Evolutionary conservation across 2,888 invertebrate species (phyloP).

Genomic region (Conus canariensis): DNA sequence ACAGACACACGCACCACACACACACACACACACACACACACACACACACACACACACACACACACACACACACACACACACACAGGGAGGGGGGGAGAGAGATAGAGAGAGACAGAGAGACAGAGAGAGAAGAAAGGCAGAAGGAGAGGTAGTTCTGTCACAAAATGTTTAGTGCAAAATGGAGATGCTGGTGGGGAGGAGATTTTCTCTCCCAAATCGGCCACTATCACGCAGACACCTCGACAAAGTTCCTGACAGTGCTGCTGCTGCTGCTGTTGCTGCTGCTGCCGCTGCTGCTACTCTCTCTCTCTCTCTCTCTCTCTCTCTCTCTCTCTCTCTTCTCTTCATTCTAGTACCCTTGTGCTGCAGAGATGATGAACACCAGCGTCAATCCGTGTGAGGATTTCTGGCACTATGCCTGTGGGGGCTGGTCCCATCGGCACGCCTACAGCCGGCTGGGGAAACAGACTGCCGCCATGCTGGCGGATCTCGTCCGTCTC

Average conservation of each 20-base stretch:
- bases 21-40: background rate
- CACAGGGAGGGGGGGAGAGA: background rate
- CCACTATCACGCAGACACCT: no score
- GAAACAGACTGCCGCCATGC: background rate
- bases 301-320: background rate
- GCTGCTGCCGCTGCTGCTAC: background rate
- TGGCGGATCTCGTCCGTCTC: background rate
- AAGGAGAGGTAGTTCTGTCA: background rate
- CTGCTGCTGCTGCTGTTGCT: background rate
- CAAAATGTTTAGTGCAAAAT: no score
- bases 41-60: background rate
- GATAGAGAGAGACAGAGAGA: background rate
- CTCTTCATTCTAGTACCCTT: background rate
- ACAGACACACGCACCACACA: constrained; percentile 4
- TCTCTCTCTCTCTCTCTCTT: no score
- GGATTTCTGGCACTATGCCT: constrained; percentile 11
- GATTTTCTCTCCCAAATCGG: no score
- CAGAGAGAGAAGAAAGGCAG: background rate
- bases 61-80: no score
- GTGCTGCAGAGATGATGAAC: background rate
- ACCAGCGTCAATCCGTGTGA: background rate
- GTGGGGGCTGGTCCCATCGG: background rate
- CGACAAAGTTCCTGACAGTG: no score
- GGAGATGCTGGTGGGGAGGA: no score
- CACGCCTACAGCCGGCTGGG: background rate